Base-by-base conservation (phyloP, 2,113 vertebrate genomes). In the Zapus hudsonius region DNA sequence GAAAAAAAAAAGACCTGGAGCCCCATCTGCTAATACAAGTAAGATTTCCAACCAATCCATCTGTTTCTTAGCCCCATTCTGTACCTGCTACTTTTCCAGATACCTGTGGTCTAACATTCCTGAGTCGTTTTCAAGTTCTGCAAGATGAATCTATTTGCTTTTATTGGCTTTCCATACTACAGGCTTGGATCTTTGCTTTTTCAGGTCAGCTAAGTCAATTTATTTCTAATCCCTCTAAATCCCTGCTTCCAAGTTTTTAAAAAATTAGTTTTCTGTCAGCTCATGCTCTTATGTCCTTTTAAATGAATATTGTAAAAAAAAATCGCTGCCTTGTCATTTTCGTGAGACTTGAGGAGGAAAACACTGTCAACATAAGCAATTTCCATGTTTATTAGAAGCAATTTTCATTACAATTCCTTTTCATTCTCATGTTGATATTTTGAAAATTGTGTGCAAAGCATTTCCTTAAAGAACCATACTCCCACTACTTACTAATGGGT, bases 161-260 rank as follows among this genome's bases (percentile, higher is more conserved):
- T 78, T 69, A 78, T 42, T 88, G 79, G 23, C 66, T 88, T 67
- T 63, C 17, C 31, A 86, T 2, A 3, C 20, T 22, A 5, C 10
- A 94, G 29, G 72, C 47, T 69, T 88, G 11, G 57, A 64, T 89
- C 42, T 94, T 52, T 42, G 23, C 69, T 59, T 73, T 78, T 83
- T 79, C 22, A 87, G 67, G 38, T 70, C 76, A 84, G 29, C 70
- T 80, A 84, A 92, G n/a, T 92, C 36, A 42, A 22, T 57, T 55
- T 88, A 36, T 47, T 79, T 89, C 66, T 78, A 84, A 29, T 85
- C 74, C n/a, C 40, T 89, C 38, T 59, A 90, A 83, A 64, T 78
- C 92, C 29, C 47, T 67, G 7, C 42, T 86, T 95, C n/a, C 13
- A 64, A 64, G 33, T 52, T 72, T 74, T 44, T 40, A 8, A 69